Base-by-base conservation (phyloP, 2,888 invertebrate genomes). In the Zhuqinia jingwanae region DNA sequence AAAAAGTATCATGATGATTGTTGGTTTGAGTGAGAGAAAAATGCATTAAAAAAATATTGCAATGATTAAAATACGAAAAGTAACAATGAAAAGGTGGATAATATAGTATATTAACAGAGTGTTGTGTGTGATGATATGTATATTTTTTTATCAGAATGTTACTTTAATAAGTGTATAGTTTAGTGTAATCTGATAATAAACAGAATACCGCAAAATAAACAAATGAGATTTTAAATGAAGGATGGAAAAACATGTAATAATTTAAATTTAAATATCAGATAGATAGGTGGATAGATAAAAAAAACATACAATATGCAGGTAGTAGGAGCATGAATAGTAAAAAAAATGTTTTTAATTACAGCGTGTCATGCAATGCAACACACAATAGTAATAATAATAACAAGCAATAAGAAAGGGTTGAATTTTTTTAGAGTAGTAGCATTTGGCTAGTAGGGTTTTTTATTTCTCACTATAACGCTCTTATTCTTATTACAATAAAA, bases 321-420 rank as follows among this genome's bases (percentile, higher is more conserved):
- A 50, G 50, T 50, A 73, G 47, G 20, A n/a, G n/a, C n/a, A 58
- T 58, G 58, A 58, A 10, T n/a, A 53, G 50, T 45, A 22, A 15
- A 73, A 56, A 27, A 45, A 30, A n/a, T n/a, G n/a, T n/a, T 83
- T 83, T 83, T 83, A 83, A 83, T 83, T 83, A 83, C 50, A 83
- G 25, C n/a, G 82, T 83, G 82, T 83, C 75, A 83, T 82, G 73
- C 82, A 36, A 50, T 15, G 50, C 50, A 15, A 15, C n/a, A 15
- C 15, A 50, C 13, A 42, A 5, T 42, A 5, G 15, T 50, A n/a
- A 13, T 13, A n/a, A 50, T 2, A 15, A n/a, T 42, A 42, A 11
- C 56, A 25, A 60, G 13, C 20, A 15, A 53, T 17, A 53, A 53
- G 53, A 53, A 17, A 58, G 8, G 20, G 10, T 58, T 58, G 20